Conservation (phyloP, 1,140 invertebrate species). For the Drosophila oshimai region DNA sequence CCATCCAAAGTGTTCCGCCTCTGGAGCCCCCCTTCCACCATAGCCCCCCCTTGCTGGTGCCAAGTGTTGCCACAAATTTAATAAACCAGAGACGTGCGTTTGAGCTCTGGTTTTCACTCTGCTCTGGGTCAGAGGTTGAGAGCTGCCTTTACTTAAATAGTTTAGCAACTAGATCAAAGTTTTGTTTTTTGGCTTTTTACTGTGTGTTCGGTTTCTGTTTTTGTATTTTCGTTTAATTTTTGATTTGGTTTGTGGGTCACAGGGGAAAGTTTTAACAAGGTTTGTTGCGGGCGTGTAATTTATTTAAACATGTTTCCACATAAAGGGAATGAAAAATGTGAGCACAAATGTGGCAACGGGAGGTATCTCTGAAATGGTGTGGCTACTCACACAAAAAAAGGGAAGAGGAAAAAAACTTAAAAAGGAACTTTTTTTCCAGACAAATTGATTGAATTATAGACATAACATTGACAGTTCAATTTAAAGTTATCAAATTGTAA, state of each 20-base stretch:
- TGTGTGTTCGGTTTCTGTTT: conserved; percentile 43
- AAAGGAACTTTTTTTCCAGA: not conserved
- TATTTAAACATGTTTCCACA: conserved; percentile 35
- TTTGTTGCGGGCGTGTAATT: conserved; percentile 31
- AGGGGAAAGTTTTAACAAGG: conserved; percentile 47
- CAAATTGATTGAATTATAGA: not conserved
- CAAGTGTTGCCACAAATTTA: conserved; percentile 78
- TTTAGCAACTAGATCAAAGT: conserved; percentile 77
- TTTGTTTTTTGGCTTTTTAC: conserved; percentile 47
- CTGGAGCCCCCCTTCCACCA: not conserved
- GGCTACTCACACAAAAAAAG: not conserved
- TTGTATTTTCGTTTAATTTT: conserved; percentile 53
- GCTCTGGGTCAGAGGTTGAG: conserved; percentile 20
- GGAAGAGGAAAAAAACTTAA: not conserved
- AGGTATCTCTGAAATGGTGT: not conserved
- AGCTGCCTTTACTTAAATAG: conserved; percentile 58
- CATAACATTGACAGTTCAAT: not conserved
- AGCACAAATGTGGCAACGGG: not conserved
- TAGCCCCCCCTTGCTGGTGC: conserved; percentile 36
- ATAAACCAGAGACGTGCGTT: conserved; percentile 77
- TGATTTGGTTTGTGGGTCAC: conserved; percentile 65
- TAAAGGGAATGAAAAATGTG: conserved; percentile 46
- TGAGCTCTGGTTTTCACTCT: conserved; percentile 57
- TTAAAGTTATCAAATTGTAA: not conserved
- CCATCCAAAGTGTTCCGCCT: conserved; percentile 24